Percentiles rank a stretch among this genome's conserved stretches.
Conservation (phyloP, 1,140 invertebrate species). For the Drosophila asahinai region DNA sequence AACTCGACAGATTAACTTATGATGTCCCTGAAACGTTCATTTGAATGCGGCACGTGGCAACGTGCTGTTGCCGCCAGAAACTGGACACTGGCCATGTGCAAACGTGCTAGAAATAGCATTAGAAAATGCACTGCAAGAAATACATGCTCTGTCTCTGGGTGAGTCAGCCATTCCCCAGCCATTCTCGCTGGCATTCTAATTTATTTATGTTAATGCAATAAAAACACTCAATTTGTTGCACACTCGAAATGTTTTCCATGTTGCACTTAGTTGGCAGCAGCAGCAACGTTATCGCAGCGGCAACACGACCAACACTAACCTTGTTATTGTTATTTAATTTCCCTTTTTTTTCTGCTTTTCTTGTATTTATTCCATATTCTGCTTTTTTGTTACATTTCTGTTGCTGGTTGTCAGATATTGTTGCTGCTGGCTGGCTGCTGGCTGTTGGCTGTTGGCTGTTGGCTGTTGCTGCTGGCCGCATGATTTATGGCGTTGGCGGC, state of each 20-base stretch:
- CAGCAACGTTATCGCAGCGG: conserved; percentile 36
- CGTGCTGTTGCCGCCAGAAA: conserved; percentile 15
- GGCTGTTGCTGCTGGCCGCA: conserved; percentile 62
- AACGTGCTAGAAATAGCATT: conserved; percentile 40
- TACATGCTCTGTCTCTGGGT: conserved; percentile 29
- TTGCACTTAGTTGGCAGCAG: conserved; percentile 31
- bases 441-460: conserved; percentile 27
- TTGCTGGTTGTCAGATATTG: conserved; percentile 42
- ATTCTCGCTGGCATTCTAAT: conserved; percentile 61
- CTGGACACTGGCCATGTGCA: conserved; percentile 10
- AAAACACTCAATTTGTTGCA: conserved; percentile 79
- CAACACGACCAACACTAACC: conserved; percentile 63
- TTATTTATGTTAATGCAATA: conserved; percentile 83
- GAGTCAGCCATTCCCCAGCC: conserved; percentile 53
- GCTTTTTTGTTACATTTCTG: conserved; percentile 52
- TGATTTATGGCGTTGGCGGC: conserved; percentile 73
- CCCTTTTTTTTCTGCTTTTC: conserved; percentile 54
- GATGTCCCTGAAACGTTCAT: conserved; percentile 5
- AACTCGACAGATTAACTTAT: conserved; percentile 17
- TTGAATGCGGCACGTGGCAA: conserved; percentile 51
- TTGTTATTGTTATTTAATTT: conserved; percentile 84
- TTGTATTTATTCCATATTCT: conserved; percentile 33
- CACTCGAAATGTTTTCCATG: conserved; percentile 58
- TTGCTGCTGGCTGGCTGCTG: conserved; percentile 25
- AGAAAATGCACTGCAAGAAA: conserved; percentile 12